Percentiles rank a stretch among this genome's conserved stretches.
Evolutionary conservation across 2,797 vertebrate genomes (phyloP).

Genomic region (Catamblyrhynchus diadema): DNA sequence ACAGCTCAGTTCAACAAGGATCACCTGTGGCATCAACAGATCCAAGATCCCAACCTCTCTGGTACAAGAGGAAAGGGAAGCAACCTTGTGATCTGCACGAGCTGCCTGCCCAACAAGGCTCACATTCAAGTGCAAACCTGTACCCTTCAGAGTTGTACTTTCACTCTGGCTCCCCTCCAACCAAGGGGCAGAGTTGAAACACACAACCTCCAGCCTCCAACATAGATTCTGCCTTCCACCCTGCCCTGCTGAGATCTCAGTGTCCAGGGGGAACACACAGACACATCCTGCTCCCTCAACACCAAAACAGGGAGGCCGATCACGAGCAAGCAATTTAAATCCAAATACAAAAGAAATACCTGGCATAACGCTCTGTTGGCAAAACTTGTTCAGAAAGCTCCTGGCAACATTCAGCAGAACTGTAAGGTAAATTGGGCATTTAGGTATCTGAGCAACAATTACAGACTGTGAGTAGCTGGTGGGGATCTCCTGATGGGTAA

Average conservation of each 20-base stretch:
- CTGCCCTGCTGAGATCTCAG: background rate
- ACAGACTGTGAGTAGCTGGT: background rate
- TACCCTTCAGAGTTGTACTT: background rate
- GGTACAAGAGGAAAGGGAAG: background rate
- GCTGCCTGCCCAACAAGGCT: background rate
- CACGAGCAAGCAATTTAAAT: background rate
- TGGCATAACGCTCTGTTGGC: background rate
- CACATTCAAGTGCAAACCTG: background rate
- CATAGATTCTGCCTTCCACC: background rate
- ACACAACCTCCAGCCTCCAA: background rate
- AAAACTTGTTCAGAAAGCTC: constrained; percentile 3
- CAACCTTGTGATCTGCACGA: rapidly evolving
- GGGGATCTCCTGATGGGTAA: background rate
- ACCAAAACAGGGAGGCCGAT: background rate
- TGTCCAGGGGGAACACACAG: background rate
- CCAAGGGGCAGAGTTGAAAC: background rate
- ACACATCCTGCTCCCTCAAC: background rate
- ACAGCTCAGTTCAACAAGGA: background rate
- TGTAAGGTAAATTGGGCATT: background rate
- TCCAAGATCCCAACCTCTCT: background rate
- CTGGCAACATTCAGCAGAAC: background rate
- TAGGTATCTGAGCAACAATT: background rate
- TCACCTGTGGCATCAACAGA: background rate
- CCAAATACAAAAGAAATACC: background rate
- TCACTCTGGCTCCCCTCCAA: background rate